Evolutionary conservation across 2,888 invertebrate genomes (phyloP), one percentile per base, ranked within the genome.

Genomic region (Amitus sp.): DNA sequence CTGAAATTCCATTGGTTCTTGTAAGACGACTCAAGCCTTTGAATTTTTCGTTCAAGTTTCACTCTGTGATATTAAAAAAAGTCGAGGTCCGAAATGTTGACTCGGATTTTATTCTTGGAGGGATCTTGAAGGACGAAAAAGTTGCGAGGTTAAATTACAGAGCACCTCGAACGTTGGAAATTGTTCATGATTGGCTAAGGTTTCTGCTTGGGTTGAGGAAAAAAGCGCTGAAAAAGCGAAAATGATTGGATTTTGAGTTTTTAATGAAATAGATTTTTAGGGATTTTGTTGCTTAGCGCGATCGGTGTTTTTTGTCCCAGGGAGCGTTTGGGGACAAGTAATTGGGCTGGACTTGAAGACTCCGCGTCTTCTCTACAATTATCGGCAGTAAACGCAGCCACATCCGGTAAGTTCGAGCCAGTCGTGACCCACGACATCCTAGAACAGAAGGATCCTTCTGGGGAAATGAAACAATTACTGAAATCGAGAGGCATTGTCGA

Each of bases 311-410:
- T 55, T 70, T 52, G 59, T 43, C 47, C 49, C 62, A 60, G 59
- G 54, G 71, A 71, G 68, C 68, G 70, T 74, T 80, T 79, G 79
- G 79, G 79, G 65, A 75, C 80, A 74, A 76, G 76, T 79, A 79
- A 80, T 80, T 77, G 78, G 76, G 71, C 72, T 68, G 74, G 68
- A 72, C 37, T 37, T 37, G 72, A 72, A 66, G 67, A 62, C 65
- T 71, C 69, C 68, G 73, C 67, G 55, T 69, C 76, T 75, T 69
- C 76, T 76, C 77, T 78, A 70, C 80, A 80, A 82, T 82, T 82
- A 82, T 76, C 76, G 78, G 79, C 77, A 77, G 80, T 82, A 80
- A 82, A 82, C 75, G 76, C 72, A 68, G 79, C 82, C 81, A 80
- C 82, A 81, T 82, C 82, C 82, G 80, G 81, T 69, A 71, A 65